Conservation (phyloP, 2,113 vertebrate genomes). For the Dryoscopus gambensis region DNA sequence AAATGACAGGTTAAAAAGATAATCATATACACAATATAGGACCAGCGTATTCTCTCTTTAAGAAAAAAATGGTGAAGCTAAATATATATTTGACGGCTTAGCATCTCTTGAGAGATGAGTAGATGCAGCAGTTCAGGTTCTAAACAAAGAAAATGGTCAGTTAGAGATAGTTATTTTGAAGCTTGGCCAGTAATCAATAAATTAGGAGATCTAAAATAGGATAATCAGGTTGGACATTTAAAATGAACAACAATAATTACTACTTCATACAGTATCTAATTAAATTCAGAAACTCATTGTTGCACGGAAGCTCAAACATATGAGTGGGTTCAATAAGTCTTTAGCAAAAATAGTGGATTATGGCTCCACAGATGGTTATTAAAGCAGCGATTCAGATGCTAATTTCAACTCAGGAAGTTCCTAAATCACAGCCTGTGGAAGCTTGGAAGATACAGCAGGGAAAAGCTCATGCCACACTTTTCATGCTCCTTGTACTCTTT, state of each 20-base stretch:
- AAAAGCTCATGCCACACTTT: neutral
- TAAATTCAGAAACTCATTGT: constrained; percentile 28
- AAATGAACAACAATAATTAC: constrained; percentile 47
- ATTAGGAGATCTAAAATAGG: neutral
- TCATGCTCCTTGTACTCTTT: neutral
- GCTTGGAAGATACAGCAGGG: neutral
- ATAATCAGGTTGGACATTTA: constrained; percentile 1
- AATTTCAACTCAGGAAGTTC: constrained; percentile 24
- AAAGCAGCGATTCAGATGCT: constrained; percentile 27
- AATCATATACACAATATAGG: neutral
- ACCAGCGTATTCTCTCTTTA: neutral
- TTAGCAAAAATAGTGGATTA: constrained; percentile 18
- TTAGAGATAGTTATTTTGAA: neutral
- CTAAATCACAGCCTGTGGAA: neutral
- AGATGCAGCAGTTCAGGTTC: neutral
- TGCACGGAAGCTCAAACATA: neutral
- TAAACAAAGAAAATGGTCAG: neutral
- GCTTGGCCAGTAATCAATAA: constrained; percentile 1
- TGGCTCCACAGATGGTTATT: neutral
- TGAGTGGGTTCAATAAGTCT: neutral
- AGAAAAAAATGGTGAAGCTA: neutral
- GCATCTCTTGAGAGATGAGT: neutral
- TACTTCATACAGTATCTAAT: constrained; percentile 1
- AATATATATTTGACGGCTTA: neutral
- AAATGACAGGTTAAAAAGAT: neutral